Evolutionary conservation across 1,140 invertebrate genomes (phyloP), one percentile per base, ranked within the genome.

Genomic region (Tribolium castaneum): DNA sequence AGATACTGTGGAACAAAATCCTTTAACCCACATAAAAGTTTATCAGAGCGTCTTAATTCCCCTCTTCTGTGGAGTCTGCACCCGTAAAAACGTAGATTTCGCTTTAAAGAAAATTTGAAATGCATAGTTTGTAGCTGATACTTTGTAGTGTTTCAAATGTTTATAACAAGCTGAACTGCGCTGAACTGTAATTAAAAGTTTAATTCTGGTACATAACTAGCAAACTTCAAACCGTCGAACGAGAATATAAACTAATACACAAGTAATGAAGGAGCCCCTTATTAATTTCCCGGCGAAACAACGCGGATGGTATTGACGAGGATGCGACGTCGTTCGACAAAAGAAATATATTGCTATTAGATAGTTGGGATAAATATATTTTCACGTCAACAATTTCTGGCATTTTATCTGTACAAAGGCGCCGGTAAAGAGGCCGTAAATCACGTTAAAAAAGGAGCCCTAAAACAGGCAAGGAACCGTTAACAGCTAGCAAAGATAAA

Each of bases 381-480:
- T 75, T 59, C 34, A 54, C 34, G 72, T 75, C 72, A 56, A 75
- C 72, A 75, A 75, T 75, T 75, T 56, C 50, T 75, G 72, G 50
- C 72, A 54, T 75, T 75, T 75, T 75, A 75, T 75, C 72, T 19
- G 52, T 75, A 75, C 72, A 75, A 75, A 75, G 72, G 72, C 72
- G 54, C 54, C 54, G 54, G 54, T 59, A 59, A 59, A 72, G 39
- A 72, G 30, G 73, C 59, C 52, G 73, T 75, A 75, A 75, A 75
- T 75, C 73, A 75, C 59, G 51, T 72, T 59, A 59, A 51, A 49
- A 72, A 72, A 51, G 70, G 16, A 72, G 70, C 39, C 30, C 49
- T 72, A 72, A 72, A 72, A 72, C 70, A 72, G 70, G 70, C 70
- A 30, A 30, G 6, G 50, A 72, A 51, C 70, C 70, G 70, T 72